phyloP scores from a whole-genome alignment of 1,140 invertebrate species.

The Zaprionus ghesquierei region DNA sequence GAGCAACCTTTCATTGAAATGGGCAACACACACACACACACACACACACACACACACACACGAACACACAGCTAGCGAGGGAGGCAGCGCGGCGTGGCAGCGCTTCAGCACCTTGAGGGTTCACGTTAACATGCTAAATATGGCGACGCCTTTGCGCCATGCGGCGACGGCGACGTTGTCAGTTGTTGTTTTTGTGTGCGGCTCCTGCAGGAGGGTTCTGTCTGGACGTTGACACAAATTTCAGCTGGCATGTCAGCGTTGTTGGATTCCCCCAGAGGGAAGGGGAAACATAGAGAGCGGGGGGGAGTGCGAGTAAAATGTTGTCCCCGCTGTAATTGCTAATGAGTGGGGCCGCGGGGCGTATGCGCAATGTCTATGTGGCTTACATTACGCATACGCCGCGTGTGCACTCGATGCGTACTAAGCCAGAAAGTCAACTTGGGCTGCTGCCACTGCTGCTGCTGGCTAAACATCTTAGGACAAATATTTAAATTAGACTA shows the following conservation, averaged over 20 bases:
- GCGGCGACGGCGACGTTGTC: conserved; percentile 14
- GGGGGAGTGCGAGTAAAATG: neutral
- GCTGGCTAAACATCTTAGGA: conserved; percentile 5
- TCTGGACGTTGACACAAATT: conserved; percentile 50
- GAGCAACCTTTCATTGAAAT: conserved; percentile 27
- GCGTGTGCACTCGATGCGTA: neutral
- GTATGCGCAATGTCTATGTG: conserved; percentile 36
- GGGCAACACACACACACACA: too few relatives aligned
- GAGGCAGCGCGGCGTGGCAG: conserved; percentile 15
- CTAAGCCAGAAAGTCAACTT: conserved; percentile 46
- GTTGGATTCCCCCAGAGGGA: conserved; percentile 12
- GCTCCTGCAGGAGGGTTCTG: neutral
- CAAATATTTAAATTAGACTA: conserved; percentile 37
- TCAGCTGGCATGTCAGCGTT: conserved; percentile 3
- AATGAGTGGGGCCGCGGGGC: conserved; percentile 42
- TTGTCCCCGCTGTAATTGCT: conserved; percentile 43
- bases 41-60: too few relatives aligned
- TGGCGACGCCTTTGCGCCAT: conserved; percentile 18
- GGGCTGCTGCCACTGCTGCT: neutral
- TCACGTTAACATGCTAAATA: conserved; percentile 52
- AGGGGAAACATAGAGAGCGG: neutral
- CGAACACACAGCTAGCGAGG: neutral
- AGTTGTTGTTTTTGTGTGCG: conserved; percentile 17
- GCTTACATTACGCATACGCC: conserved; percentile 29
- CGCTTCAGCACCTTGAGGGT: conserved; percentile 54